Percentiles rank a stretch among this genome's conserved stretches.
These are phyloP conservation scores for Pseudomyrmex cubaensis DNA, from an alignment of 1,140 invertebrate species.

Conservation along the genomic window DNA sequence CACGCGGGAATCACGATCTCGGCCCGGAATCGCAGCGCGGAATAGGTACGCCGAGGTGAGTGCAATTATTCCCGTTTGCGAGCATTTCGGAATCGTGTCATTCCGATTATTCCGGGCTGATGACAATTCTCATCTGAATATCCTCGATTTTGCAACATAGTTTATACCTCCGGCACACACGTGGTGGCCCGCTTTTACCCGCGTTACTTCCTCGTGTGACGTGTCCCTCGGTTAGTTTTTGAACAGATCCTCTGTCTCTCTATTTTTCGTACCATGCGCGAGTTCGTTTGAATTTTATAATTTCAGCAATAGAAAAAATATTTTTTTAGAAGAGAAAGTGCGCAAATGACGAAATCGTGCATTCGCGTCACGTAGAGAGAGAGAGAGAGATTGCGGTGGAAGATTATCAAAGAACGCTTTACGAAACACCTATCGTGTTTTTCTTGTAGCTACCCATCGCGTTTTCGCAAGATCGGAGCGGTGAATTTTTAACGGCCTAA, in stretches of 20 bases:
- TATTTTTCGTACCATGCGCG: too few relatives aligned
- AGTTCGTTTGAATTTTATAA: not conserved
- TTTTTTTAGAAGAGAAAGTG: not conserved
- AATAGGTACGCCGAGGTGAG: not conserved
- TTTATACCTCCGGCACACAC: not conserved
- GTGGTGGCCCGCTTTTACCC: not conserved
- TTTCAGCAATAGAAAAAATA: not conserved
- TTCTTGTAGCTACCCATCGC: not conserved
- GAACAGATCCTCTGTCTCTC: too few relatives aligned
- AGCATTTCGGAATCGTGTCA: not conserved
- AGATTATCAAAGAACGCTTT: too few relatives aligned
- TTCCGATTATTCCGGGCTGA: constrained; percentile 11
- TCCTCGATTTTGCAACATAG: constrained; percentile 5
- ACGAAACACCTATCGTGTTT: not conserved
- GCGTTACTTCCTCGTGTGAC: not conserved
- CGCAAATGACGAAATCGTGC: not conserved
- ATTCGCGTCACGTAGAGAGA: too few relatives aligned
- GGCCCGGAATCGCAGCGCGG: constrained; percentile 1
- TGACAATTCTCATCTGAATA: constrained; percentile 14
- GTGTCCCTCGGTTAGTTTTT: not conserved
- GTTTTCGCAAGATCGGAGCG: not conserved
- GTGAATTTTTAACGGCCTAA: not conserved
- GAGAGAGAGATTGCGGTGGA: too few relatives aligned
- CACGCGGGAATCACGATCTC: constrained; percentile 6
- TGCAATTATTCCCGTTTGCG: constrained; percentile 18